Evolutionary conservation across 2,797 vertebrate species (phyloP).

Genomic region (Chelonia mydas): DNA sequence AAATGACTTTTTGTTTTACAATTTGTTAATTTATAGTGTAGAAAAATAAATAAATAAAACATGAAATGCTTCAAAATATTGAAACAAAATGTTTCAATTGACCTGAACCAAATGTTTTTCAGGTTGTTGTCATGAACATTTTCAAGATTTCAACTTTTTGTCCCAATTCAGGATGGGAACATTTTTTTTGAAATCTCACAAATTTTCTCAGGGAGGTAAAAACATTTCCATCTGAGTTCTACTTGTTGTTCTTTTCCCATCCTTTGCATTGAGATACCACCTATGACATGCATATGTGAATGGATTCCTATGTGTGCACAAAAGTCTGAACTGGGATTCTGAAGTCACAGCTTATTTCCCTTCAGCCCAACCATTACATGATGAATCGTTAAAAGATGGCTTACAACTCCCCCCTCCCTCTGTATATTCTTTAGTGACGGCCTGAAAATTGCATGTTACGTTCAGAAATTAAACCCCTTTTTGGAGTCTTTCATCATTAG

Average conservation of each 20-base stretch:
- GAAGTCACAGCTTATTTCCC: fast-evolving
- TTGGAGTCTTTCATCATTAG: constrained; percentile 58
- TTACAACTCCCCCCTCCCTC: neutral
- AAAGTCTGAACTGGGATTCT: neutral
- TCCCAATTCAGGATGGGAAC: too few species aligned
- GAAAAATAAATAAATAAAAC: too few species aligned
- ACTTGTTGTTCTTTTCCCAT: neutral
- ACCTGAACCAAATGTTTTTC: too few species aligned
- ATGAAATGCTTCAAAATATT: too few species aligned
- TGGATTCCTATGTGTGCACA: neutral
- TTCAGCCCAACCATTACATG: fast-evolving
- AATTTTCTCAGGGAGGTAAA: too few species aligned
- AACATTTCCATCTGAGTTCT: neutral
- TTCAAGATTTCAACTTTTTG: too few species aligned
- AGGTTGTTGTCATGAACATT: too few species aligned
- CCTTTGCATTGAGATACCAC: neutral
- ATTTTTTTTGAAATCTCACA: too few species aligned
- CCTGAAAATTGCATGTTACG: neutral
- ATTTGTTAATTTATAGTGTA: too few species aligned
- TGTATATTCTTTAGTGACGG: neutral
- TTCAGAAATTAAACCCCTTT: constrained; percentile 53
- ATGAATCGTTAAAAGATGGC: neutral
- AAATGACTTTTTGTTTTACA: too few species aligned
- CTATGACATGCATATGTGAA: neutral
- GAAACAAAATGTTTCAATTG: too few species aligned